phyloP scores from a whole-genome alignment of 92 coral and sea anemone genomes.

The Phenganax marumi region DNA sequence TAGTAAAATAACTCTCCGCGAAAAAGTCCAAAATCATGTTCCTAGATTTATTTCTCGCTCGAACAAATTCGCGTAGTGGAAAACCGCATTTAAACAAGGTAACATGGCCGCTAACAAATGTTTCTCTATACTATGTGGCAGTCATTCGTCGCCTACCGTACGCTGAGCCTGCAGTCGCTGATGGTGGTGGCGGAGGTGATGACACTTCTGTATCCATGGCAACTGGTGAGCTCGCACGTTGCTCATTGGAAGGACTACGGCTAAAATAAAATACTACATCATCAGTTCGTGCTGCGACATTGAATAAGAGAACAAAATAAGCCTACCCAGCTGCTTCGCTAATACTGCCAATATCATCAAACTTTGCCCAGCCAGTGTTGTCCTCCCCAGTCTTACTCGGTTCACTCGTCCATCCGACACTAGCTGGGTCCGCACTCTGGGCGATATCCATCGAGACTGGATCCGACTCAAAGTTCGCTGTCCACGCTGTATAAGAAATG shows the following conservation, averaged over 20 bases:
- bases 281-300: not conserved
- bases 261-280: not conserved
- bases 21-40: too few species aligned
- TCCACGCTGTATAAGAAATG: constrained; percentile 67
- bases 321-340: constrained; percentile 56
- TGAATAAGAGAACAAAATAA: not conserved
- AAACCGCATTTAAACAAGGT: not conserved
- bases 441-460: constrained; percentile 82
- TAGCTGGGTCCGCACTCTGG: constrained; percentile 78
- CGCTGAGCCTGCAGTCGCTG: constrained; percentile 68
- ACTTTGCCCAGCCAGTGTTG: constrained; percentile 95
- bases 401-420: constrained; percentile 85
- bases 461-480: constrained; percentile 64
- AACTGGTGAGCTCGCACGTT: constrained; percentile 79
- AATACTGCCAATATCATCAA: constrained; percentile 82
- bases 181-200: constrained; percentile 57
- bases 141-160: constrained; percentile 66
- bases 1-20: too few species aligned
- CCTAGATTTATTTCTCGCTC: too few species aligned
- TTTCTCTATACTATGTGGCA: not conserved
- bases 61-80: too few species aligned
- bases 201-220: constrained; percentile 95
- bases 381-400: constrained; percentile 49
- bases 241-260: constrained; percentile 61
- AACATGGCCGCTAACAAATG: not conserved